phyloP scores from a whole-genome alignment of 2,888 invertebrate genomes.

The Cylloceria caligata region DNA sequence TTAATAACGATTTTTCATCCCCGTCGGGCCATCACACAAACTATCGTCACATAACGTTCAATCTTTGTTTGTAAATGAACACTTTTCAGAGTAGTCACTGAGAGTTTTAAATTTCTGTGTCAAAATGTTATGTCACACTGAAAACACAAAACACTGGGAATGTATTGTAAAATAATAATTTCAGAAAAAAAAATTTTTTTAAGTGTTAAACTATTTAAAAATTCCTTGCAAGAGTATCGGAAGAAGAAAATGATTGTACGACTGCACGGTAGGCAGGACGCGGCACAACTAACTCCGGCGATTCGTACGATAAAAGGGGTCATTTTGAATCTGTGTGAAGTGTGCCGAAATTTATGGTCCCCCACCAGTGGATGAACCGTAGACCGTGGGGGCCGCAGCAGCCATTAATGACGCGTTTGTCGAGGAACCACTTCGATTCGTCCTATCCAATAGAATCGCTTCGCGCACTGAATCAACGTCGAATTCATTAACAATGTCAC shows the following conservation, averaged over 20 bases:
- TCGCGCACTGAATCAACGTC: neutral
- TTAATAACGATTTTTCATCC: constrained; percentile 49
- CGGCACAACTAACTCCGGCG: constrained; percentile 78
- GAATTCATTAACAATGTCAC: neutral
- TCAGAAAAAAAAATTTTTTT: no score
- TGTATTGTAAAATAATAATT: neutral
- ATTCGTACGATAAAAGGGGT: constrained; percentile 85
- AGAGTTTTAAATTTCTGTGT: neutral
- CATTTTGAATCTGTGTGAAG: constrained; percentile 86
- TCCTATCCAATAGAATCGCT: constrained; percentile 51
- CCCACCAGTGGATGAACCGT: constrained; percentile 53
- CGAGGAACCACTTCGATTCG: constrained; percentile 60
- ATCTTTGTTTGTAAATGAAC: constrained; percentile 15
- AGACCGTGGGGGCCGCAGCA: constrained; percentile 67
- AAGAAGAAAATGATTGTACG: constrained; percentile 63
- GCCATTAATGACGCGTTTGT: constrained; percentile 79
- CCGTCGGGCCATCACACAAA: constrained; percentile 27
- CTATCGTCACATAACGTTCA: constrained; percentile 32
- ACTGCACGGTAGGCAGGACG: constrained; percentile 77
- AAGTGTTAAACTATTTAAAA: no score
- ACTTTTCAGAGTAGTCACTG: constrained; percentile 7
- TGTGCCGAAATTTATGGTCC: constrained; percentile 86
- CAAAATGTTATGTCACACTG: neutral
- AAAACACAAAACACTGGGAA: constrained; percentile 29
- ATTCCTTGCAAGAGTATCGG: constrained; percentile 33